These are phyloP conservation scores for Zapus hudsonius DNA, from an alignment of 2,113 vertebrate species.

Conservation along the genomic window DNA sequence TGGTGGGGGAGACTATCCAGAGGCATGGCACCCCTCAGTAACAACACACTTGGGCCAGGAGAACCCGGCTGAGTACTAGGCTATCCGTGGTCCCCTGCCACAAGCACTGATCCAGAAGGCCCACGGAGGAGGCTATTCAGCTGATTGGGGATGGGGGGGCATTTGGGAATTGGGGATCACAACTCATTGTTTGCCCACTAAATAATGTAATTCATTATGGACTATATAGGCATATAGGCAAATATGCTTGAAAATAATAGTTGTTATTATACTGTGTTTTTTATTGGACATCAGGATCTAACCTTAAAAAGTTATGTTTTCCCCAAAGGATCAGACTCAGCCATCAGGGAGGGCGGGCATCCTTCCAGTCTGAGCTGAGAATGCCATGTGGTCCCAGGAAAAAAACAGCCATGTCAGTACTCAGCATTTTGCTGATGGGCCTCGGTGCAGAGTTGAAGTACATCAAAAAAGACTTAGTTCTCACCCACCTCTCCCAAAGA, in stretches of 20 bases:
- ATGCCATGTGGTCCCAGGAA: background rate
- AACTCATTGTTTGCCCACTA: too few relatives aligned
- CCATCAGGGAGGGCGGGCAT: background rate
- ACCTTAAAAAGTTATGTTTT: conserved; percentile 16
- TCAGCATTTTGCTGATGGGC: background rate
- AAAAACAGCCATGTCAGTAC: background rate
- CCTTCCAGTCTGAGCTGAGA: background rate
- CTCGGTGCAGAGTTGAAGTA: background rate
- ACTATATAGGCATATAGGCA: conserved; percentile 11
- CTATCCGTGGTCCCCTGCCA: too few relatives aligned
- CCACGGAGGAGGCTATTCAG: too few relatives aligned
- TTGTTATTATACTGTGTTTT: background rate
- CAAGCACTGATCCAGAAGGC: too few relatives aligned
- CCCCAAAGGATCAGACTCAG: background rate
- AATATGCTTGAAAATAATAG: background rate
- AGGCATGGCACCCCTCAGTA: too few relatives aligned
- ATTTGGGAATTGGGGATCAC: too few relatives aligned
- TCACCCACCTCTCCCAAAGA: background rate
- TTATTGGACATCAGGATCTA: background rate
- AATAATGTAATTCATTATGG: too few relatives aligned
- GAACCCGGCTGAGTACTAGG: too few relatives aligned
- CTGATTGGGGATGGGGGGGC: too few relatives aligned
- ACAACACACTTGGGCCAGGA: too few relatives aligned
- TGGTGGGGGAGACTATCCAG: too few relatives aligned
- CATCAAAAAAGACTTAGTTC: too few relatives aligned